Evolutionary conservation across 2,888 invertebrate genomes (phyloP), one percentile per base, ranked within the genome.

Genomic region (Lacanobia oleracea): DNA sequence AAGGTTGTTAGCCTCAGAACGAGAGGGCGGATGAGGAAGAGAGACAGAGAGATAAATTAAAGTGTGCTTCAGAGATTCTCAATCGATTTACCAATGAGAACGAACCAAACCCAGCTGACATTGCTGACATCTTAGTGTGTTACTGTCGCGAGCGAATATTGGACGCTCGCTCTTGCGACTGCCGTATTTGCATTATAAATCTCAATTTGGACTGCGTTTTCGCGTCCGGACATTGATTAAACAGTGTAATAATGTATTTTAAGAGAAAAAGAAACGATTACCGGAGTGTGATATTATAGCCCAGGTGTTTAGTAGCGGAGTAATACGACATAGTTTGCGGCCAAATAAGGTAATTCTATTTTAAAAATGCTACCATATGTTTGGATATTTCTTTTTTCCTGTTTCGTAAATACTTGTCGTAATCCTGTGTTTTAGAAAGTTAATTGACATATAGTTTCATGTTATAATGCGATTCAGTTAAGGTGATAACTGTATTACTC

Each of bases 241-340:
- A 91, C 90, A 93, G 95, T 95, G 94, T 95, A 94, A 95, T 95
- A 95, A 96, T 96, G 96, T 94, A 95, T 96, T 93, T 93, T 92
- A 96, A 94, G 93, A 94, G 95, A 95, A 96, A 95, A 96, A 94
- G 94, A 94, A 93, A 94, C 94, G 91, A 94, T 91, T 93, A 91
- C 88, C 93, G 92, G 84, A 96, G 95, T 95, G 96, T 96, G 89
- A 96, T 96, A 92, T 96, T 96, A 96, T 96, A 96, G 96, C 96
- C 95, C 90, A 91, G 93, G 94, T 94, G 93, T 92, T 91, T 86
- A 85, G 78, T 81, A 89, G 91, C 92, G 95, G 95, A 94, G 95
- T 92, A 81, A 85, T 93, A 91, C 93, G 91, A 88, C 86, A 86
- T 87, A 86, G 93, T 93, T 93, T 92, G 93, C 92, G 90, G 90